Evolutionary conservation across 1,140 invertebrate genomes (phyloP).

Genomic region (Habropoda laboriosa): DNA sequence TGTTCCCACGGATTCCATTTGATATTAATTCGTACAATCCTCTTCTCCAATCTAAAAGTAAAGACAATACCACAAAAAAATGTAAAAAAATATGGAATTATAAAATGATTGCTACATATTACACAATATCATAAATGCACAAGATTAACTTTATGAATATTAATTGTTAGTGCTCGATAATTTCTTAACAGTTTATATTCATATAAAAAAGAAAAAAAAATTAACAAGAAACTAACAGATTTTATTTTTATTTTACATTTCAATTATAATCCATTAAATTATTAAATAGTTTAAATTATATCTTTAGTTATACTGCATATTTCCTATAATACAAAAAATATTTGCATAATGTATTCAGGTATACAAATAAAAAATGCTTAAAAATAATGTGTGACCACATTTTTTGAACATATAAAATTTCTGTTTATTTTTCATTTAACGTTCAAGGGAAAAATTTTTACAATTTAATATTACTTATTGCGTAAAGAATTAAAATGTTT

Average conservation of each 20-base stretch:
- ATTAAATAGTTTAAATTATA: too few species aligned
- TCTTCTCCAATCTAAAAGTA: conserved; percentile 78
- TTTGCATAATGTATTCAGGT: background rate
- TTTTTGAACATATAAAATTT: background rate
- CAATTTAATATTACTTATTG: background rate
- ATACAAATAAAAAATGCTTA: background rate
- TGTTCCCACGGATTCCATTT: conserved; percentile 85
- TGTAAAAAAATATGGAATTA: background rate
- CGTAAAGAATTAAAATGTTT: background rate
- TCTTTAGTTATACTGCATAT: background rate
- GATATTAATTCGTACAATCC: conserved; percentile 85
- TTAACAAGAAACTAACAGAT: background rate
- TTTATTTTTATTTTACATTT: background rate
- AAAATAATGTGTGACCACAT: background rate
- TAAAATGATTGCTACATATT: background rate
- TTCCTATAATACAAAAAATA: background rate
- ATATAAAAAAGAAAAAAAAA: conserved; percentile 1
- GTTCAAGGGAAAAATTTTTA: background rate
- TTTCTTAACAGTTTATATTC: background rate
- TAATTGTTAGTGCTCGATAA: too few species aligned
- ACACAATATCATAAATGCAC: background rate
- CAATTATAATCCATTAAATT: background rate
- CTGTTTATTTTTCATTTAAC: background rate
- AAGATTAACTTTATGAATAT: too few species aligned
- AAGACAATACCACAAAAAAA: conserved; percentile 3